Percentiles rank a stretch among this genome's conserved stretches.
phyloP scores from a whole-genome alignment of 2,888 invertebrate genomes.

The Lapara coniferarum region DNA sequence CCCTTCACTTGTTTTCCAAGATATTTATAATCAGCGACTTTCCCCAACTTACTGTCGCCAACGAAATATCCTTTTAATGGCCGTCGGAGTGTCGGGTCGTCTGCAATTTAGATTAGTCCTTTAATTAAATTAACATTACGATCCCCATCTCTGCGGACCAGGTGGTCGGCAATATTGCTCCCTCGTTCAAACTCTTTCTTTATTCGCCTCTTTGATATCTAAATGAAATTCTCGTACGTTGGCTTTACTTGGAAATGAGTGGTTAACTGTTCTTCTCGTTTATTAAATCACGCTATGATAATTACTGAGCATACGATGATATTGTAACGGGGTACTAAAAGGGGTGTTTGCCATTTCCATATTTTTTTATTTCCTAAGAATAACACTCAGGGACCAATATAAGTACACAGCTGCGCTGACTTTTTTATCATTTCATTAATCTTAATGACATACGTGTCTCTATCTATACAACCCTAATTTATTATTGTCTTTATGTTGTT shows the following conservation, averaged over 20 bases:
- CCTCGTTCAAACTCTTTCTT: slow-evolving; percentile 64
- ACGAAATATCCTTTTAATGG: slow-evolving; percentile 82
- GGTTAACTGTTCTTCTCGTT: slow-evolving; percentile 7
- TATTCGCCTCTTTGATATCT: slow-evolving; percentile 55
- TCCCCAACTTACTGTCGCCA: slow-evolving; percentile 74
- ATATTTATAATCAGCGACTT: slow-evolving; percentile 79
- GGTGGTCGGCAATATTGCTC: slow-evolving; percentile 78
- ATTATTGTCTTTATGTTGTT: no score
- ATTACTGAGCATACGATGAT: neutral
- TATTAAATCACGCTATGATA: slow-evolving; percentile 10
- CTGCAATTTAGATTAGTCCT: slow-evolving; percentile 84
- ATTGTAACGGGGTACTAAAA: neutral
- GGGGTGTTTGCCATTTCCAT: neutral
- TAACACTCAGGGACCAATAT: no score
- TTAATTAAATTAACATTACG: slow-evolving; percentile 84
- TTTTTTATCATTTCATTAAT: no score
- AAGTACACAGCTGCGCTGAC: no score
- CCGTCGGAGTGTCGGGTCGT: slow-evolving; percentile 79
- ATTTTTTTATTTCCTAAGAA: no score
- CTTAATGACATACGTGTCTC: no score
- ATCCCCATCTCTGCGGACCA: slow-evolving; percentile 79
- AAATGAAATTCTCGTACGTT: slow-evolving; percentile 44
- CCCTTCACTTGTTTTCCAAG: slow-evolving; percentile 66
- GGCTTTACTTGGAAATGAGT: slow-evolving; percentile 1
- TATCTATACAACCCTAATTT: no score